Evolutionary conservation across 2,888 invertebrate species (phyloP), one percentile per base, ranked within the genome.

Genomic region (Spatulosminthurus flaviceps): DNA sequence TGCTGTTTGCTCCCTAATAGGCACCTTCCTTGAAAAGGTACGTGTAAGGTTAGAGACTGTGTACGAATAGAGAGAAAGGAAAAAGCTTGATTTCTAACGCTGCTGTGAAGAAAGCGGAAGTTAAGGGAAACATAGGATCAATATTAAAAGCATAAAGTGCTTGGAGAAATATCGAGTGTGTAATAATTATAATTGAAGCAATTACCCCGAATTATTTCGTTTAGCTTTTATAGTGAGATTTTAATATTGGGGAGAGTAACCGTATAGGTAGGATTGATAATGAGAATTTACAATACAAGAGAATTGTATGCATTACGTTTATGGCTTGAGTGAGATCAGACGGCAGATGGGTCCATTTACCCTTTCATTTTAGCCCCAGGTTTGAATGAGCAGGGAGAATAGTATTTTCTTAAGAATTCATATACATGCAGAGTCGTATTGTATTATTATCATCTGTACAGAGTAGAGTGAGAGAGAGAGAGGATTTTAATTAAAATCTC

Each of bases 401-500:
- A 28, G 28, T 22, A 1, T 24, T 67, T 13, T 67, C 1, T 28
- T 0, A 13, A 67, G 28, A 19, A 67, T 67, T 67, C 67, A 7
- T 1, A 19, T 28, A 28, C 67, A 67, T 9, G 26, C n/a, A n/a
- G 28, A 29, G 67, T 22, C 1, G 13, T 13, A 2, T 67, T 64
- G 22, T 29, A 13, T 11, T 19, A 24, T 13, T 19, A 67, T 26
- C 4, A 64, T 16, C n/a, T n/a, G 22, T 22, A 26, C 13, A 13
- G 64, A 26, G 1, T 7, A 64, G 21, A 26, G n/a, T 16, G 2
- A 66, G 22, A 16, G n/a, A 26, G 22, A 66, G 24, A 24, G 28
- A 26, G 26, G 26, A n/a, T 67, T 67, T 67, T 67, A 67, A 67
- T 67, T 67, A 67, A 67, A 67, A 67, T 26, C 67, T 28, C 67